phyloP scores from a whole-genome alignment of 2,888 invertebrate genomes.

The Pharmacophagus antenor region DNA sequence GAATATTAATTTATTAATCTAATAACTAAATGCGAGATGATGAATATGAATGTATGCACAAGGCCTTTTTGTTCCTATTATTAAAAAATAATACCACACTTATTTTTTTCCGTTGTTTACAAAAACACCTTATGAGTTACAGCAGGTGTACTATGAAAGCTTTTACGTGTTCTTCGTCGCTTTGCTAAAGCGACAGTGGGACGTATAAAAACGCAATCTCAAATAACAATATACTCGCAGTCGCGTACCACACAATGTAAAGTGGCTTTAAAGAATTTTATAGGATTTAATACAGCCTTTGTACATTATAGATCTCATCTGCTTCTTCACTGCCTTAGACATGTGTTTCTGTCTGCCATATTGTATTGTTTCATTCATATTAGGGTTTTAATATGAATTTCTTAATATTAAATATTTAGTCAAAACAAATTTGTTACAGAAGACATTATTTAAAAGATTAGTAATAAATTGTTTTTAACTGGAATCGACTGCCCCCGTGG shows the following conservation, averaged over 20 bases:
- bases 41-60: no score
- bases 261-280: conserved; percentile 50
- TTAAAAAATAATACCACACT: background rate
- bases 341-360: background rate
- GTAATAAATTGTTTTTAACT: no score
- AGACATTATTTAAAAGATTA: no score
- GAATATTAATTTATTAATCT: conserved; percentile 2
- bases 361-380: no score
- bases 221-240: conserved; percentile 53
- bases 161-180: conserved; percentile 50
- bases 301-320: conserved; percentile 37
- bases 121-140: conserved; percentile 34
- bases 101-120: conserved; percentile 8
- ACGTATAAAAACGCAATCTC: conserved; percentile 53
- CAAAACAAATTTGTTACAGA: no score
- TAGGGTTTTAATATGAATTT: no score
- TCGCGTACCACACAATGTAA: conserved; percentile 42
- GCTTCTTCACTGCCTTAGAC: conserved; percentile 15
- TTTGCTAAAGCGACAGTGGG: conserved; percentile 50
- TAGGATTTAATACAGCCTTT: conserved; percentile 48
- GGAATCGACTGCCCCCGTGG: no score
- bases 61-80: no score
- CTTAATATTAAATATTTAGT: no score
- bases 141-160: conserved; percentile 48
- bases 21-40: no score